Evolutionary conservation across 2,888 invertebrate genomes (phyloP).

Genomic region (Noctua janthe): DNA sequence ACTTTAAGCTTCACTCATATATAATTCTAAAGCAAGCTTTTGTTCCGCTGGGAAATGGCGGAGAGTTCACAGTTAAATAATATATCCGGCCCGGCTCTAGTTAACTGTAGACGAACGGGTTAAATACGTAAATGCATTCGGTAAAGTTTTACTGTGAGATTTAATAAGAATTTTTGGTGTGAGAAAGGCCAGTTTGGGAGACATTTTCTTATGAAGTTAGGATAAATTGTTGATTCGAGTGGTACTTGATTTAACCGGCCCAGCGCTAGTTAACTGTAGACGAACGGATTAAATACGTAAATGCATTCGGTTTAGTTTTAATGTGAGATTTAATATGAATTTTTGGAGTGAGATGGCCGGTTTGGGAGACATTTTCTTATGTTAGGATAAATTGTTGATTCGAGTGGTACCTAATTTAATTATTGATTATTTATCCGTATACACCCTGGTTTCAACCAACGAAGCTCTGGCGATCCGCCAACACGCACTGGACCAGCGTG

Average conservation of each 20-base stretch:
- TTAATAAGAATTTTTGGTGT: slow-evolving; percentile 60
- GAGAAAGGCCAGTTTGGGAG: background rate
- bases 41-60: slow-evolving; percentile 89
- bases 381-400: background rate
- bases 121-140: slow-evolving; percentile 75
- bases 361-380: background rate
- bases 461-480: no score
- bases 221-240: background rate
- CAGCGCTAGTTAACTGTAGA: slow-evolving; percentile 79
- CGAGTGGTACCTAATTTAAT: background rate
- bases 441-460: no score
- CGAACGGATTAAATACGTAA: slow-evolving; percentile 78
- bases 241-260: slow-evolving; percentile 45
- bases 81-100: slow-evolving; percentile 79
- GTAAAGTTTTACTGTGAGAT: slow-evolving; percentile 72
- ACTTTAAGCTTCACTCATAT: slow-evolving; percentile 90
- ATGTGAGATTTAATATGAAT: slow-evolving; percentile 66
- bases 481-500: no score
- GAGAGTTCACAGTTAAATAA: slow-evolving; percentile 87
- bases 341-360: background rate
- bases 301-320: slow-evolving; percentile 72
- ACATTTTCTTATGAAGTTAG: background rate
- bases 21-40: slow-evolving; percentile 90
- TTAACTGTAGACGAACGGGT: slow-evolving; percentile 78
- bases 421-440: no score